Evolutionary conservation across 2,888 invertebrate genomes (phyloP).

Genomic region (Rhagonycha fulva): DNA sequence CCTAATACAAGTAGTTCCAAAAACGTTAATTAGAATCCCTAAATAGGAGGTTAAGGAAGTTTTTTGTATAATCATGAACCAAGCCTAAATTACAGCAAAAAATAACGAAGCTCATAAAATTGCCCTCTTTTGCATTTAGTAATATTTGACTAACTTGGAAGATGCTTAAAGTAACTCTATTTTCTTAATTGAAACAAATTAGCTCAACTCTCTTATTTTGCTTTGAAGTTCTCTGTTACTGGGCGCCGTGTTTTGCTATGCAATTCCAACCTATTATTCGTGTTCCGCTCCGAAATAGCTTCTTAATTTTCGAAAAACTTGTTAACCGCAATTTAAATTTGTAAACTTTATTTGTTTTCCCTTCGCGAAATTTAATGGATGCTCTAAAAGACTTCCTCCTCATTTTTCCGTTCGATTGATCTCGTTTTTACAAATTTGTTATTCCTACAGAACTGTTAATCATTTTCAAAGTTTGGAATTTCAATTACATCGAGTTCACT

Average conservation of each 20-base stretch:
- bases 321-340: conserved; percentile 54
- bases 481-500: conserved; percentile 48
- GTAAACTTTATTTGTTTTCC: conserved; percentile 51
- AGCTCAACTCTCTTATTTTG: conserved; percentile 43
- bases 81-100: not conserved
- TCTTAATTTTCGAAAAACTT: conserved; percentile 53
- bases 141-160: conserved; percentile 33
- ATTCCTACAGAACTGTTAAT: conserved; percentile 37
- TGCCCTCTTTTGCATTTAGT: conserved; percentile 22
- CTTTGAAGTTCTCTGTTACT: conserved; percentile 48
- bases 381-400: not conserved
- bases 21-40: conserved; percentile 14
- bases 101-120: conserved; percentile 7
- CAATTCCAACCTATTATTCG: conserved; percentile 50
- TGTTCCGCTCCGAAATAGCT: conserved; percentile 51
- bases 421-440: conserved; percentile 11
- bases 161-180: conserved; percentile 49
- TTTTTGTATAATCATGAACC: conserved; percentile 5
- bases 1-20: not conserved
- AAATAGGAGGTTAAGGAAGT: conserved; percentile 6
- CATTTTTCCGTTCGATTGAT: not conserved
- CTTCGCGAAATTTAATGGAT: conserved; percentile 31
- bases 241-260: conserved; percentile 39
- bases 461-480: conserved; percentile 43
- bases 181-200: conserved; percentile 53